These are phyloP conservation scores for Anthoscopus minutus DNA, from an alignment of 2,113 vertebrate species.

Conservation along the genomic window DNA sequence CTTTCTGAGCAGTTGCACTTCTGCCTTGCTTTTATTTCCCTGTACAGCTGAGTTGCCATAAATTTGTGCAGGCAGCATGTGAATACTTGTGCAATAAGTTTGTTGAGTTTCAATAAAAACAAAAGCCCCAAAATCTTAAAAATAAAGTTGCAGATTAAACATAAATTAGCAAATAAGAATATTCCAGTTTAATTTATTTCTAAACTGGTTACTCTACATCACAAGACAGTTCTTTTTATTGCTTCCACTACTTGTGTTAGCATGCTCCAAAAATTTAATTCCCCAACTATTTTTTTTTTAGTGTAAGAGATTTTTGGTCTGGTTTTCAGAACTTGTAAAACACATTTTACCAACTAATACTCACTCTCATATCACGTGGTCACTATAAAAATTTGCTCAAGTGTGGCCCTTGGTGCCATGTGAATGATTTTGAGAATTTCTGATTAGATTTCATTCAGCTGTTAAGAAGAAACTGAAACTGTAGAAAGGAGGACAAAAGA, in stretches of 20 bases:
- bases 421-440: background rate
- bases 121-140: background rate
- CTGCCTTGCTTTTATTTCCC: background rate
- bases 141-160: background rate
- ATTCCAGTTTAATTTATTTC: background rate
- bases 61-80: background rate
- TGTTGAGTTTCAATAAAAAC: background rate
- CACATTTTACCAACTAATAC: background rate
- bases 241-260: background rate
- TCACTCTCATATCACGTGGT: background rate
- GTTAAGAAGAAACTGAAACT: background rate
- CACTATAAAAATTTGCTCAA: background rate
- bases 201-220: background rate
- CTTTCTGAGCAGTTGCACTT: background rate
- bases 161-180: background rate
- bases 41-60: background rate
- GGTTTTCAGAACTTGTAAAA: background rate
- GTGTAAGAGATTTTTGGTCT: background rate
- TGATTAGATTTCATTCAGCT: background rate
- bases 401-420: rapidly evolving
- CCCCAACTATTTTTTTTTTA: background rate
- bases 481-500: background rate
- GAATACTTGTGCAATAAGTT: background rate
- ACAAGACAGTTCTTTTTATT: background rate
- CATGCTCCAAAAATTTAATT: background rate